These are phyloP conservation scores for Burhinus oedicnemus DNA, from an alignment of 2,113 vertebrate genomes.

Conservation along the genomic window DNA sequence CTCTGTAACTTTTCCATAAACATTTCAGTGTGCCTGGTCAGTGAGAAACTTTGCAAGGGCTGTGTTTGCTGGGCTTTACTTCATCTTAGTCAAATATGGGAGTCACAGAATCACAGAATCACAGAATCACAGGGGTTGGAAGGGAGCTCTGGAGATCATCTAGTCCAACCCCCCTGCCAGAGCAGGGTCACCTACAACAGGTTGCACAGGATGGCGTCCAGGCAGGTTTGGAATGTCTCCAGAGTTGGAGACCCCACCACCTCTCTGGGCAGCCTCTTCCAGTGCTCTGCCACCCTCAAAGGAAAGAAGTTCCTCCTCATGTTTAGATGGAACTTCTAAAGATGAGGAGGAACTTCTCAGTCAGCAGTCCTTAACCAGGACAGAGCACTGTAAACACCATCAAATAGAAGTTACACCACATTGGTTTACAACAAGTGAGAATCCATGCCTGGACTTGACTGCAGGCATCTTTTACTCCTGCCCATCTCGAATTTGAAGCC, in stretches of 20 bases:
- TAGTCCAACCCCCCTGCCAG: too few species aligned
- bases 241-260: too few species aligned
- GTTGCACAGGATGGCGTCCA: too few species aligned
- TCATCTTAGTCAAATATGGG: background rate
- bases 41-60: background rate
- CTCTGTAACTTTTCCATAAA: background rate
- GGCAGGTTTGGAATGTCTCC: too few species aligned
- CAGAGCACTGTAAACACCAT: background rate
- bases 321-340: too few species aligned
- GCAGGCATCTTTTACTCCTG: background rate
- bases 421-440: fast-evolving
- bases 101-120: background rate
- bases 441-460: background rate
- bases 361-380: background rate
- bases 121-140: too few species aligned
- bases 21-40: background rate
- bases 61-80: background rate
- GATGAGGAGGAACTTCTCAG: too few species aligned
- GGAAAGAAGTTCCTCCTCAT: too few species aligned
- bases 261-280: too few species aligned
- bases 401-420: background rate
- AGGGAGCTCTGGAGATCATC: too few species aligned
- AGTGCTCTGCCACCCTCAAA: too few species aligned
- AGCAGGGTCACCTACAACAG: too few species aligned
- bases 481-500: background rate